Conservation (phyloP, 1,140 invertebrate species). For the Bombyx mori region ASM3026992v2 NC_085118.1:17292001-17292500, state of each 20-base stretch:
- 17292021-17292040: too few relatives aligned
- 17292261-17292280: conserved; percentile 28
- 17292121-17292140: too few relatives aligned
- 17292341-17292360: conserved; percentile 69
- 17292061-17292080: too few relatives aligned
- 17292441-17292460: conserved; percentile 71
- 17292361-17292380: conserved; percentile 73
- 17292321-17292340: conserved; percentile 75
- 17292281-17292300: conserved; percentile 72
- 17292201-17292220: too few relatives aligned
- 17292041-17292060: too few relatives aligned
- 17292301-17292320: conserved; percentile 74
- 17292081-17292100: too few relatives aligned
- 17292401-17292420: conserved; percentile 76
- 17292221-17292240: neutral
- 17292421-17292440: conserved; percentile 80
- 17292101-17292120: too few relatives aligned
- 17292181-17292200: too few relatives aligned
- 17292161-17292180: too few relatives aligned
- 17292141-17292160: too few relatives aligned
- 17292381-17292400: conserved; percentile 72
- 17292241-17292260: neutral
- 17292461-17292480: conserved; percentile 60
- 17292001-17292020: too few relatives aligned
- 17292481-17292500: too few relatives aligned